phyloP scores from a whole-genome alignment of 2,888 invertebrate genomes.

The Latrodectus elegans region DNA sequence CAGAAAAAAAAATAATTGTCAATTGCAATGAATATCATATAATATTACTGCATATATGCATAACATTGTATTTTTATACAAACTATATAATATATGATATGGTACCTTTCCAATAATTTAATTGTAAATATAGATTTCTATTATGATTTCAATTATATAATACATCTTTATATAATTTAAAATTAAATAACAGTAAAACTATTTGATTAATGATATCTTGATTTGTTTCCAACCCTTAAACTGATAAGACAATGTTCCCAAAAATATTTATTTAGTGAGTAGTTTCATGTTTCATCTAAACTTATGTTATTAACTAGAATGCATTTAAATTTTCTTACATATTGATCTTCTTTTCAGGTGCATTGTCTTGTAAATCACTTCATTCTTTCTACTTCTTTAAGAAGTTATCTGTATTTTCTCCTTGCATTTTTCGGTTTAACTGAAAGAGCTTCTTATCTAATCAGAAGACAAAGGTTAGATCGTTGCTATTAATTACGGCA shows the following conservation, averaged over 20 bases:
- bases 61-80: too few relatives aligned
- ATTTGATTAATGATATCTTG: too few relatives aligned
- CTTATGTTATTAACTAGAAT: neutral
- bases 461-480: constrained; percentile 29
- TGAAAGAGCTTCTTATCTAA: constrained; percentile 35
- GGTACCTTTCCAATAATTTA: too few relatives aligned
- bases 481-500: constrained; percentile 43
- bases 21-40: too few relatives aligned
- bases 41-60: too few relatives aligned
- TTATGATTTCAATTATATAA: too few relatives aligned
- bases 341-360: neutral
- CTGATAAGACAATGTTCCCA: neutral
- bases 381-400: neutral
- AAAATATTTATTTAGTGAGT: neutral
- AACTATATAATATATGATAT: too few relatives aligned
- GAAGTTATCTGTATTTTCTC: constrained; percentile 33
- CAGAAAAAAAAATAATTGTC: too few relatives aligned
- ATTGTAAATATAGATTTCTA: too few relatives aligned
- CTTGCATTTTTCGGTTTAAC: constrained; percentile 30
- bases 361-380: neutral
- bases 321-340: neutral
- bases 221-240: too few relatives aligned
- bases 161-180: too few relatives aligned
- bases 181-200: too few relatives aligned
- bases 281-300: neutral